phyloP scores from a whole-genome alignment of 2,797 vertebrate species.

The Phalloptychus januarius region DNA sequence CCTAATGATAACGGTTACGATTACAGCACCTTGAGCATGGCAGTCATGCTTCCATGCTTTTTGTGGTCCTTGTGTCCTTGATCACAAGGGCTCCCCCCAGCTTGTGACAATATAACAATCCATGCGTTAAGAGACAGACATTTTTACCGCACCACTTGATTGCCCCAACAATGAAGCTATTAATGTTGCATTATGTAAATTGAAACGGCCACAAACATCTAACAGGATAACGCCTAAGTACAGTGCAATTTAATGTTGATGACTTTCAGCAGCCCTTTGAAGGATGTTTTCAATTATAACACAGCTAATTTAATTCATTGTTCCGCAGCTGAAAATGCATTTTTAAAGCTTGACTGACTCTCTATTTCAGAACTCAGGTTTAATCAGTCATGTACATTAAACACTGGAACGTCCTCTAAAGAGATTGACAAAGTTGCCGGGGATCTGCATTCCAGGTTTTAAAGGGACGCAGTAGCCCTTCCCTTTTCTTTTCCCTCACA shows the following conservation, averaged over 20 bases:
- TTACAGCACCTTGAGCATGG: constrained; percentile 59
- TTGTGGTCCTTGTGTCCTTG: constrained; percentile 71
- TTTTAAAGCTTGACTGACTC: constrained; percentile 81
- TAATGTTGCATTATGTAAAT: constrained; percentile 81
- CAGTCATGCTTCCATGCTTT: constrained; percentile 66
- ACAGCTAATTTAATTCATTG: constrained; percentile 83
- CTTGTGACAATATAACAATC: constrained; percentile 65
- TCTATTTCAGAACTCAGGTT: constrained; percentile 79
- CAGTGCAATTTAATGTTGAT: constrained; percentile 78
- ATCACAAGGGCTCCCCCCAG: constrained; percentile 64
- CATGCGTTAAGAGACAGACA: constrained; percentile 68
- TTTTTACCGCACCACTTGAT: constrained; percentile 65
- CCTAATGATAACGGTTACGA: constrained; percentile 73
- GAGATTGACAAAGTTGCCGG: constrained; percentile 83
- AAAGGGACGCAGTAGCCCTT: constrained; percentile 71
- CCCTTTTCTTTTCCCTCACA: constrained; percentile 55
- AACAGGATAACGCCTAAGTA: constrained; percentile 78
- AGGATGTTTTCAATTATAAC: constrained; percentile 86
- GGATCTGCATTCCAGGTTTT: constrained; percentile 74
- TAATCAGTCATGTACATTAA: constrained; percentile 85
- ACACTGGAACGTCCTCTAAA: constrained; percentile 84
- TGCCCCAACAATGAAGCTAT: constrained; percentile 76
- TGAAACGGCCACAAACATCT: constrained; percentile 76
- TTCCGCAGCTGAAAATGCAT: constrained; percentile 81
- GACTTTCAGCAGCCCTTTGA: constrained; percentile 81